Base-by-base conservation (phyloP, 2,888 invertebrate genomes). In the Oscheius sp. region DNA sequence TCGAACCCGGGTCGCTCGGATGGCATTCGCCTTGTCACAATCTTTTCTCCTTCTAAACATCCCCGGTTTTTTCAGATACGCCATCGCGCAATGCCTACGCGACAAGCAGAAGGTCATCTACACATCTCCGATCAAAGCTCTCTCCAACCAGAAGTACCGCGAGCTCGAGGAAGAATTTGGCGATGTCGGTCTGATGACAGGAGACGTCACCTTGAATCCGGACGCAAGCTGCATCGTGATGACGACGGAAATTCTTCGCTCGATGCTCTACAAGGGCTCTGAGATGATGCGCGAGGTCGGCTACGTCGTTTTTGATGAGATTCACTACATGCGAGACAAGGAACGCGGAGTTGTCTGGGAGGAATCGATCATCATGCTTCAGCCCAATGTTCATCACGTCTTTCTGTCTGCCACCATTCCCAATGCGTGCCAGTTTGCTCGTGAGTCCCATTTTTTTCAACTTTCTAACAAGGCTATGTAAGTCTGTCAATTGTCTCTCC, bases 261-360 rank as follows among this genome's bases (percentile, higher is more conserved):
- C 96, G 88, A 99, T 99, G 99, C 91, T 99, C 74, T 99, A 99
- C 89, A 92, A 98, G 89, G 99, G 99, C 65, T 96, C 96, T 53
- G 97, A 99, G 92, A 93, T 99, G 33, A 97, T 97, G 94, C 92
- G 97, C 76, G 99, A 99, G 92, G 97, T 99, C 0, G 98, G 97
- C 66, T 99, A 99, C 99, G 99, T 99, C 1, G 92, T 99, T 71
- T 99, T 99, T 91, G 99, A 99, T 90, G 99, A 99, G 91, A 99
- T 99, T 86, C 99, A 99, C 91, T 99, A 99, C 90, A 99, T 99
- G 99, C 93, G 99, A 86, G 97, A 99, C 90, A 97, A 97, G 91
- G 98, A 99, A 90, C 92, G 99, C 89, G 99, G 99, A 68, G 98
- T 99, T 9, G 98, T 99, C 1, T 99, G 99, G 99, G 96, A 97